Evolutionary conservation across 2,113 vertebrate species (phyloP).

Genomic region (Halichoeres trimaculatus): DNA sequence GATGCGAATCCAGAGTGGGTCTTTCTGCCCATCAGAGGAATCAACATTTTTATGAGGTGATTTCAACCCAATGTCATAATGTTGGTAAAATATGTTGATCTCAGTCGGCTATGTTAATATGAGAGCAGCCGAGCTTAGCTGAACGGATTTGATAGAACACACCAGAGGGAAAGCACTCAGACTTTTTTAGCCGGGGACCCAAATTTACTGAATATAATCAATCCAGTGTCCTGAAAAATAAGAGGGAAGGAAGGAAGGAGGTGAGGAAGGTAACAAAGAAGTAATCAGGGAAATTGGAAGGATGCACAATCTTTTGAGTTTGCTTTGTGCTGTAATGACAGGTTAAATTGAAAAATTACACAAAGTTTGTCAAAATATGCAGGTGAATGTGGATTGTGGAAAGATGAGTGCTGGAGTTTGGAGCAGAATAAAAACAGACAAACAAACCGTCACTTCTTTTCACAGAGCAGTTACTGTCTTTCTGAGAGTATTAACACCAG

Average conservation of each 20-base stretch:
- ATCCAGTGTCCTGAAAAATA: constrained; percentile 39
- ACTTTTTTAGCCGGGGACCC: constrained; percentile 35
- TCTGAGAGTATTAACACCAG: too few species aligned
- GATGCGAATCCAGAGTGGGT: constrained; percentile 41
- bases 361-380: constrained; percentile 6
- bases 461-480: too few species aligned
- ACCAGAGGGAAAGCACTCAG: constrained; percentile 37
- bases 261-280: neutral
- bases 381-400: constrained; percentile 21
- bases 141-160: constrained; percentile 67
- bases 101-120: constrained; percentile 63
- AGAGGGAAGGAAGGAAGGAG: neutral
- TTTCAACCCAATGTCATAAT: constrained; percentile 61
- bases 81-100: constrained; percentile 70
- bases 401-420: neutral
- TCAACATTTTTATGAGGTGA: constrained; percentile 68
- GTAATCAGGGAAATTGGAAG: neutral
- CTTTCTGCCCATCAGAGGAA: constrained; percentile 66
- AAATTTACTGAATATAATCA: constrained; percentile 57
- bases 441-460: neutral
- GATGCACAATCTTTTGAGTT: neutral
- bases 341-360: neutral
- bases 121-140: constrained; percentile 62
- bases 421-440: neutral
- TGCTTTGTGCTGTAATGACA: constrained; percentile 3